A percentile compares a stretch with the other conserved stretches of the same genome.
These are phyloP conservation scores for Cynoglossus semilaevis DNA, from an alignment of 2,113 vertebrate genomes.

Conservation along the genomic window DNA sequence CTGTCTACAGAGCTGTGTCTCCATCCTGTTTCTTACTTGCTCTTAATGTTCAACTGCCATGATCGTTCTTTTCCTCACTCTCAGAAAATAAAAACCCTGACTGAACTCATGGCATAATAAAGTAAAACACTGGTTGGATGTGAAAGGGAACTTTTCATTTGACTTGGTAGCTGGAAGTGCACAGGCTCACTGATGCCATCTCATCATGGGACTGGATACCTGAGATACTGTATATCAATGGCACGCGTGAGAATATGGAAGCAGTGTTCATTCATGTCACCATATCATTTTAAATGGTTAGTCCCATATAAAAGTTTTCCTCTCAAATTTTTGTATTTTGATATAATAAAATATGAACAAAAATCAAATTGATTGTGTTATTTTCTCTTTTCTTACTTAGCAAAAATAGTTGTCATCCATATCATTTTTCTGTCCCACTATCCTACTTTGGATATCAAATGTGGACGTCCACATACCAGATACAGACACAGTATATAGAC, in stretches of 20 bases:
- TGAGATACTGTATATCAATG: constrained; percentile 60
- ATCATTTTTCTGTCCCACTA: no score
- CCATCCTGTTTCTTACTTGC: constrained; percentile 54
- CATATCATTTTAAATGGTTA: constrained; percentile 79
- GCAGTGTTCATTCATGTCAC: constrained; percentile 75
- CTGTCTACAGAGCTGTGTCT: constrained; percentile 71
- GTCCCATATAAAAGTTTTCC: constrained; percentile 77
- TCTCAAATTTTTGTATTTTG: constrained; percentile 84
- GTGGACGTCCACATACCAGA: no score
- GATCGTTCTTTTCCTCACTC: constrained; percentile 55
- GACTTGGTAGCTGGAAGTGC: constrained; percentile 54
- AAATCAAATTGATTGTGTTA: constrained; percentile 60
- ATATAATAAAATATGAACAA: constrained; percentile 77
- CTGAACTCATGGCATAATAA: constrained; percentile 41
- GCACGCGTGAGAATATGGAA: constrained; percentile 69
- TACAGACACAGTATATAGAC: no score
- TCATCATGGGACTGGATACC: constrained; percentile 61
- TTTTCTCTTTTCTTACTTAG: constrained; percentile 10
- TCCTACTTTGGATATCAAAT: no score
- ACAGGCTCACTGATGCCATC: constrained; percentile 60
- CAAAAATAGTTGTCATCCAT: no score
- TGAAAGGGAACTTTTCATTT: no score
- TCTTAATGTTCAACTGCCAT: constrained; percentile 72
- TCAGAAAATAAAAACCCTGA: constrained; percentile 56
- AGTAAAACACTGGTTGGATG: constrained; percentile 29